Base-by-base conservation (phyloP, 2,888 invertebrate species). In the Mycalesis mineus region DNA sequence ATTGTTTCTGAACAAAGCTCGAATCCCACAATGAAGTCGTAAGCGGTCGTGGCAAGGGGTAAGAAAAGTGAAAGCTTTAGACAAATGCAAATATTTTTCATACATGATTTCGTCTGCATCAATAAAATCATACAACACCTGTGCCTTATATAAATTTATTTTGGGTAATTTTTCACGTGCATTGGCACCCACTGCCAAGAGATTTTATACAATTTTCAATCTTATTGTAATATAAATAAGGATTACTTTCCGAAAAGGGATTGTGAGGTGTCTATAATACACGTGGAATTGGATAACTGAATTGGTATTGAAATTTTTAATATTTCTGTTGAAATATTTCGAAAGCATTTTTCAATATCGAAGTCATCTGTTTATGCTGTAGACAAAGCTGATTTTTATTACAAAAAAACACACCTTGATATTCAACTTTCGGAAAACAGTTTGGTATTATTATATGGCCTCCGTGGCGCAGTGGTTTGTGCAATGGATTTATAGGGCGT, bases 141-240 rank as follows among this genome's bases (percentile, higher is more conserved):
- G 68, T 40, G 60, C 48, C 45, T 45, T 52, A 56, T 56, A 61
- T 56, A 64, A 61, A 63, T 64, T 61, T 55, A 58, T 49, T 63
- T 60, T 41, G 45, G 45, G 42, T 62, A 52, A 60, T 62, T 53
- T 51, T 55, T 53, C 53, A 49, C 55, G 28, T 55, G 28, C 31
- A 45, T 22, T 47, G 22, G 9, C 39, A 53, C 45, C 31, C 50
- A 54, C 45, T 60, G 39, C 33, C 14, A 13, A 2, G 17, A 22
- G 7, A 14, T 54, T 44, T 39, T 11, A 28, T 5, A 15, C n/a
- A 8, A 48, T 45, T 28, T 45, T 37, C 14, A 44, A 17, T 28
- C 53, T n/a, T 36, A 9, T 45, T 13, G 1, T 6, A 11, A 9
- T 54, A 13, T n/a, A 14, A 15, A 39, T 13, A 45, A 45, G 11